phyloP scores from a whole-genome alignment of 2,888 invertebrate species.

The Rhodophaea formosa region DNA sequence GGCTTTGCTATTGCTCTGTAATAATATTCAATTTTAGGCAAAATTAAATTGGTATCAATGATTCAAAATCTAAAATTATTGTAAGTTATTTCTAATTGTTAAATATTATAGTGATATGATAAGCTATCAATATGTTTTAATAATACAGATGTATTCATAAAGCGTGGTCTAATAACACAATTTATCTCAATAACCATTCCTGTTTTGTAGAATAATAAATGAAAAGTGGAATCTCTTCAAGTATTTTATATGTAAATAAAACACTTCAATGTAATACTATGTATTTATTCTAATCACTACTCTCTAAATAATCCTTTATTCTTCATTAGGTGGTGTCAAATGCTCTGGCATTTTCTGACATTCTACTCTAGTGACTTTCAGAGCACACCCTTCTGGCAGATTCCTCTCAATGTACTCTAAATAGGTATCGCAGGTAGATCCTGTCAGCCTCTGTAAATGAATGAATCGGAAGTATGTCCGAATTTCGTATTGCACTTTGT shows the following conservation, averaged over 20 bases:
- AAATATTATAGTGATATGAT: too few species aligned
- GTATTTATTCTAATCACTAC: slow-evolving; percentile 7
- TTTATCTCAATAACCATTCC: background rate
- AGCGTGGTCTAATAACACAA: too few species aligned
- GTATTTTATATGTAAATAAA: slow-evolving; percentile 1
- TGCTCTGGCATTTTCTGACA: slow-evolving; percentile 80
- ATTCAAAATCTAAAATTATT: too few species aligned
- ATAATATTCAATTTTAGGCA: too few species aligned
- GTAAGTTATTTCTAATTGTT: too few species aligned
- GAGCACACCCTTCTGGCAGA: slow-evolving; percentile 97
- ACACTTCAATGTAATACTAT: background rate
- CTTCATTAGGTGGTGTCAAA: slow-evolving; percentile 64
- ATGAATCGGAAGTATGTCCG: slow-evolving; percentile 94
- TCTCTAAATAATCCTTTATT: slow-evolving; percentile 34
- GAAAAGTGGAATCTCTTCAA: background rate
- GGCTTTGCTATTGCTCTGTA: too few species aligned
- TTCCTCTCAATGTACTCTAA: slow-evolving; percentile 98
- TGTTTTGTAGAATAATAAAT: background rate
- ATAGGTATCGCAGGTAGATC: slow-evolving; percentile 96
- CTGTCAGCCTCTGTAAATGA: slow-evolving; percentile 92
- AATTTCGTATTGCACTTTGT: slow-evolving; percentile 96
- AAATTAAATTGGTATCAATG: too few species aligned
- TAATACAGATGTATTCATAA: too few species aligned
- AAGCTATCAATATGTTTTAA: too few species aligned
- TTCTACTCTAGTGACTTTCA: slow-evolving; percentile 92